Percentiles rank a stretch among this genome's conserved stretches.
Conservation (phyloP, 1,140 invertebrate species). For the Pinna nobilis region DNA sequence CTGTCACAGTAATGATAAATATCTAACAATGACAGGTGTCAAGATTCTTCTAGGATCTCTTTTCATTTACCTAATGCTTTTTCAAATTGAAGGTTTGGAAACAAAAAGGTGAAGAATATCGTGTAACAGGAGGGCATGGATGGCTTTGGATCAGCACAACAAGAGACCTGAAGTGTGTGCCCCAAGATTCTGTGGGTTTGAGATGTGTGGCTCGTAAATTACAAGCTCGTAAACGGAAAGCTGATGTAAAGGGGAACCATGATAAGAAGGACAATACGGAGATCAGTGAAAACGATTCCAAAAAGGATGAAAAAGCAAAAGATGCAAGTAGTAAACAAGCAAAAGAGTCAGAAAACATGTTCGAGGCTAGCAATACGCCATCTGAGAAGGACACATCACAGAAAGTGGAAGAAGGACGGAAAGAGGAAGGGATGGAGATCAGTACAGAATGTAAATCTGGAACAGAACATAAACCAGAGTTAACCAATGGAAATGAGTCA, state of each 20-base stretch:
- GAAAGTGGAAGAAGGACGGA: not conserved
- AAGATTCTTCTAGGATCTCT: not conserved
- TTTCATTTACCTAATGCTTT: not conserved
- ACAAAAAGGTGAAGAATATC: constrained; percentile 97
- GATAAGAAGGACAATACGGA: constrained; percentile 31
- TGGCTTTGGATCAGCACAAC: constrained; percentile 90
- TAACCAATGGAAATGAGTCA: constrained; percentile 9
- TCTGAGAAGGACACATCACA: not conserved
- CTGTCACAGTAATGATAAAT: too few relatives aligned
- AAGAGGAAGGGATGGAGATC: constrained; percentile 29
- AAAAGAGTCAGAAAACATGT: constrained; percentile 5
- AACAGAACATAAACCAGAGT: not conserved
- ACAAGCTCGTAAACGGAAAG: constrained; percentile 51
- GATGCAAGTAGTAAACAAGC: constrained; percentile 16
- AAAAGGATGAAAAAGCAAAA: constrained; percentile 27
- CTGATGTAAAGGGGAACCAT: constrained; percentile 23
- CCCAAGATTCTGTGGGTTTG: constrained; percentile 68
- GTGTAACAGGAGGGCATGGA: constrained; percentile 95
- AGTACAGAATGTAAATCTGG: not conserved
- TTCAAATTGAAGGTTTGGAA: constrained; percentile 81
- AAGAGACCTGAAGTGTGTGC: constrained; percentile 43
- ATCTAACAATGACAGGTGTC: too few relatives aligned
- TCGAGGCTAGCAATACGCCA: not conserved
- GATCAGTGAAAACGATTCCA: constrained; percentile 11
- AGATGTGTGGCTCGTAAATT: constrained; percentile 61